A percentile compares a stretch with the other conserved stretches of the same genome.
phyloP scores from a whole-genome alignment of 2,113 vertebrate species.

The Brachyistius frenatus region DNA sequence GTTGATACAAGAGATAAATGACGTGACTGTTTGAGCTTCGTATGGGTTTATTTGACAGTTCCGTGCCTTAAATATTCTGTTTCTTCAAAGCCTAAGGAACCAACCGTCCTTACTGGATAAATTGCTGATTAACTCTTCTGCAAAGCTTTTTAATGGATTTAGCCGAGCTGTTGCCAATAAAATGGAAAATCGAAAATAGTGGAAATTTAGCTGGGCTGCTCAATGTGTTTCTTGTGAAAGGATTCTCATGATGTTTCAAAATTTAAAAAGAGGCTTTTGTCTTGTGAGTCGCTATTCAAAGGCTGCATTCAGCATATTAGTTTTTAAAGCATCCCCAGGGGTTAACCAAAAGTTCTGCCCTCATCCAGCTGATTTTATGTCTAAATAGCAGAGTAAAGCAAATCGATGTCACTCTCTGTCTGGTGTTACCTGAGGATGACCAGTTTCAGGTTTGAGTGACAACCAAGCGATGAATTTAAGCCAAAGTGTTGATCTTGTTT shows the following conservation, averaged over 20 bases:
- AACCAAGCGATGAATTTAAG: not conserved
- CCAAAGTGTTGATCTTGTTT: not conserved
- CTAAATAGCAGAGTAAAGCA: constrained; percentile 29
- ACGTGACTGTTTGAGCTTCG: not conserved
- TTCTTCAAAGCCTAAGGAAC: constrained; percentile 25
- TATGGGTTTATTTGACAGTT: not conserved
- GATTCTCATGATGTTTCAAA: constrained; percentile 75
- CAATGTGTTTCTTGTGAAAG: constrained; percentile 71
- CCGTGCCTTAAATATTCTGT: constrained; percentile 11
- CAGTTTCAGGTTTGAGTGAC: not conserved
- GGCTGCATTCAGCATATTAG: constrained; percentile 67
- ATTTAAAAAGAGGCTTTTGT: constrained; percentile 73
- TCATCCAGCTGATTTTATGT: constrained; percentile 55
- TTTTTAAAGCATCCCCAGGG: constrained; percentile 56
- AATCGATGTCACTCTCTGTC: constrained; percentile 16
- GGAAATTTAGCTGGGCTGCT: constrained; percentile 10
- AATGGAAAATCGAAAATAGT: constrained; percentile 55
- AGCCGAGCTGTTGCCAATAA: constrained; percentile 51
- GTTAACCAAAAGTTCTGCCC: constrained; percentile 53
- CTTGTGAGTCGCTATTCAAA: constrained; percentile 67
- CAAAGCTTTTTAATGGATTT: constrained; percentile 47
- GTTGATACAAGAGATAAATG: constrained; percentile 11
- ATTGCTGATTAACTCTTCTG: constrained; percentile 44
- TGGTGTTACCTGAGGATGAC: constrained; percentile 14
- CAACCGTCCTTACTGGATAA: constrained; percentile 43